Conservation (phyloP, 2,113 vertebrate species). For the Willisornis vidua region DNA sequence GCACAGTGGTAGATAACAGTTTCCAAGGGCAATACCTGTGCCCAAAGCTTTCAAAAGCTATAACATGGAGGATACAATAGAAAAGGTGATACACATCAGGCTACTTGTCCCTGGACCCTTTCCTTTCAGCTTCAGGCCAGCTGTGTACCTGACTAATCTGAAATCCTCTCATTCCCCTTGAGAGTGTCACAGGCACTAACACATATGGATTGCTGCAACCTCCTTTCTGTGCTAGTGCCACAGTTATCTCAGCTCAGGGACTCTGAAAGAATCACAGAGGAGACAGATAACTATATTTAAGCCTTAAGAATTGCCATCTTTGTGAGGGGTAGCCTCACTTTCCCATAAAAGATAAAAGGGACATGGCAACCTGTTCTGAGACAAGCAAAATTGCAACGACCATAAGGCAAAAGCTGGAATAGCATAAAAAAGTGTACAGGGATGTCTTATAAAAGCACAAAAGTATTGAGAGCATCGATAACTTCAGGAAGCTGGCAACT, state of each 20-base stretch:
- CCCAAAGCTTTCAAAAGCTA: constrained; percentile 6
- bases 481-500: constrained; percentile 3
- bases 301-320: constrained; percentile 36
- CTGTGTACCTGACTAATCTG: neutral
- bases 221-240: neutral
- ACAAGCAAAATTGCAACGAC: constrained; percentile 5
- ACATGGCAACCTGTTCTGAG: neutral
- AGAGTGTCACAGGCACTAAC: neutral
- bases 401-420: neutral
- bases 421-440: neutral
- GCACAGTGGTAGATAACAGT: neutral
- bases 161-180: constrained; percentile 13
- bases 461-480: neutral
- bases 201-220: neutral
- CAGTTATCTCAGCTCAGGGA: constrained; percentile 47
- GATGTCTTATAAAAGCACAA: neutral
- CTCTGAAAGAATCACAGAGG: constrained; percentile 32
- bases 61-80: constrained; percentile 5
- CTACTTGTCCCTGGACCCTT: neutral
- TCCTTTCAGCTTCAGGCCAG: neutral
- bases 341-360: constrained; percentile 28
- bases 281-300: constrained; percentile 55
- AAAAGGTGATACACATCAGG: constrained; percentile 28
- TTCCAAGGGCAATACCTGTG: constrained; percentile 1
- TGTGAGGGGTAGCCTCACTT: constrained; percentile 11